Base-by-base conservation (phyloP, 2,888 invertebrate genomes). In the Troides oblongomaculatus region DNA sequence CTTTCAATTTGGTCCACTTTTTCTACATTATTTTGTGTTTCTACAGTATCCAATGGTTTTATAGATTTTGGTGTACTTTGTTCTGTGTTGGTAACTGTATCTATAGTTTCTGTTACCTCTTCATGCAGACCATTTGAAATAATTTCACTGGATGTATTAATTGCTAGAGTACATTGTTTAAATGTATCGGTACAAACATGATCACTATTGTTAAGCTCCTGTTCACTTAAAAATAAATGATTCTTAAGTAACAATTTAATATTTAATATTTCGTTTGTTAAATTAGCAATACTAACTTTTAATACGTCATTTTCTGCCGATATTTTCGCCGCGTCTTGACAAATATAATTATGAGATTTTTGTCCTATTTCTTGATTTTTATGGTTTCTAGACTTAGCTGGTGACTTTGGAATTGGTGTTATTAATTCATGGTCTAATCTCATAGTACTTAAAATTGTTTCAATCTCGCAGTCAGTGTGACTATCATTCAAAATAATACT, bases 401-500 rank as follows among this genome's bases (percentile, higher is more conserved):
- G 89, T 46, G 86, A 83, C 66, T 71, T 74, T 25, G 90, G 89
- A 64, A 90, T 79, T 36, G 90, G 90, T 14, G 89, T 84, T 70
- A 91, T 75, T 50, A 83, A 71, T 23, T 72, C 73, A 64, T 76
- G 75, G 70, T 75, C 74, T 43, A 88, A 74, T 67, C 81, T 78
- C 88, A 90, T 89, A 18, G 72, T 74, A 72, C 76, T 77, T 63
- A 91, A 79, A 75, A 90, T 91, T 72, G 74, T 82, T 75, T 84
- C 82, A 72, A 92, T 79, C 81, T 92, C 92, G 68, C 56, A 64
- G 74, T 90, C 86, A 57, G 69, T 74, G 64, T 73, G 74, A 36
- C 81, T 81, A 62, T 79, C 72, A 62, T 59, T 71, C 61, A 79
- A 68, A 68, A 79, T 80, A 23, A 74, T 76, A 72, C 81, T 84